Conservation (phyloP, 2,113 vertebrate genomes). For the Grallaria varia region DNA sequence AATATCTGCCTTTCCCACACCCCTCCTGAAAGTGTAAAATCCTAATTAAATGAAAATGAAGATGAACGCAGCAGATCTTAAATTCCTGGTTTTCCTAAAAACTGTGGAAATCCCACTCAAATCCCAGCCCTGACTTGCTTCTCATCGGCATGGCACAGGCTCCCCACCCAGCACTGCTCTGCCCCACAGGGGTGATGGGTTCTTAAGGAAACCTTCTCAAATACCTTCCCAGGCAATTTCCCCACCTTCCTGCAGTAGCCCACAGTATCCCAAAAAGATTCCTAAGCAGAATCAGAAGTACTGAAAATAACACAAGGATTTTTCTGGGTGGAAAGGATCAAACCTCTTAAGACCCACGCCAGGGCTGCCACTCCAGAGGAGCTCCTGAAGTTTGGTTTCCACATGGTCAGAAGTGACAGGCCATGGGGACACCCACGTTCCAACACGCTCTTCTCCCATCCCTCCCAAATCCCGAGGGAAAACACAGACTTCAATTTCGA, state of each 20-base stretch:
- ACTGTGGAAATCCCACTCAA: not conserved
- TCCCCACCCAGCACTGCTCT: not conserved
- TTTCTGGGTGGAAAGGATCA: not conserved
- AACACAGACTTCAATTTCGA: not conserved
- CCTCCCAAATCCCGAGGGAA: not conserved
- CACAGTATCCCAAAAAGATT: not conserved
- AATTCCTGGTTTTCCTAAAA: not conserved
- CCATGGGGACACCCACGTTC: not conserved
- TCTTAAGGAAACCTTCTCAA: not conserved
- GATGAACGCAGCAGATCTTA: not conserved
- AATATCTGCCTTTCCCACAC: not conserved
- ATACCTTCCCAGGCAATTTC: not conserved
- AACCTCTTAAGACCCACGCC: not conserved
- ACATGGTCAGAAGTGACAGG: not conserved
- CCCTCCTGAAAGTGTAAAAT: not conserved
- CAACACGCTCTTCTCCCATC: not conserved
- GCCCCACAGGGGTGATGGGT: not conserved
- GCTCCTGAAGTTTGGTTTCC: not conserved
- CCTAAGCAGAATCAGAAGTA: not conserved
- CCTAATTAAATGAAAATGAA: not conserved
- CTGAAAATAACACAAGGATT: not conserved
- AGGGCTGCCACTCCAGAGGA: not conserved
- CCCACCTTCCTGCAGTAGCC: not conserved
- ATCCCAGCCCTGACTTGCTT: not conserved
- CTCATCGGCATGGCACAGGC: rapidly evolving